phyloP scores from a whole-genome alignment of 2,113 vertebrate genomes.

The Tupaia tana region DNA sequence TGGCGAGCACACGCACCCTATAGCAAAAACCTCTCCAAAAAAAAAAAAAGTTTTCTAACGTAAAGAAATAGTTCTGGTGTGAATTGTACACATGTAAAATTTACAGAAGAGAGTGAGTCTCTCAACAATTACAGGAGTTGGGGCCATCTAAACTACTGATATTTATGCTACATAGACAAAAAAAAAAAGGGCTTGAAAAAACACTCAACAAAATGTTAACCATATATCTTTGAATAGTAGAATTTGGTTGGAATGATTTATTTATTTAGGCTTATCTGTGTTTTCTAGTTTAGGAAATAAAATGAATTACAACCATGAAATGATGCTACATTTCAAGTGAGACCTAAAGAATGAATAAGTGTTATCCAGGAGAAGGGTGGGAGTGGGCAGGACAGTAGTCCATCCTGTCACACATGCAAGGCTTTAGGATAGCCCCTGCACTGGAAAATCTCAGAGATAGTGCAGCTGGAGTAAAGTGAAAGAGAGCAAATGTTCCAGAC shows the following conservation, averaged over 20 bases:
- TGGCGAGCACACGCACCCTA: too few species aligned
- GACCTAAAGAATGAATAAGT: not conserved
- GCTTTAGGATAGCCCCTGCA: too few species aligned
- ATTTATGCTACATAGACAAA: not conserved
- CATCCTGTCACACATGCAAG: not conserved
- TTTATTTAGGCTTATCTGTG: not conserved
- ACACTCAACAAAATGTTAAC: not conserved
- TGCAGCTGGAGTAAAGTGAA: not conserved
- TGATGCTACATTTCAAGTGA: not conserved
- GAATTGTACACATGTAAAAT: not conserved
- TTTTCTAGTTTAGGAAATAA: slow-evolving; percentile 37
- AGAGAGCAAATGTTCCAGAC: not conserved
- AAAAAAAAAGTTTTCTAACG: not conserved
- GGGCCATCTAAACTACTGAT: not conserved
- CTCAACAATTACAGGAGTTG: not conserved
- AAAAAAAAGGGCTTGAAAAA: not conserved
- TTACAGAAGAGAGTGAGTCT: not conserved
- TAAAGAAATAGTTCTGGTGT: not conserved
- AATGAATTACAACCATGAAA: not conserved
- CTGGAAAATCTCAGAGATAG: not conserved
- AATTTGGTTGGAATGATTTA: not conserved
- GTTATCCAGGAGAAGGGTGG: not conserved
- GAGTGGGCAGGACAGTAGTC: not conserved
- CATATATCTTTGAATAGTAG: not conserved
- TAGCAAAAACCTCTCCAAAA: too few species aligned